phyloP scores from a whole-genome alignment of 2,113 vertebrate species.

The Poeciliopsis turrubarensis region DNA sequence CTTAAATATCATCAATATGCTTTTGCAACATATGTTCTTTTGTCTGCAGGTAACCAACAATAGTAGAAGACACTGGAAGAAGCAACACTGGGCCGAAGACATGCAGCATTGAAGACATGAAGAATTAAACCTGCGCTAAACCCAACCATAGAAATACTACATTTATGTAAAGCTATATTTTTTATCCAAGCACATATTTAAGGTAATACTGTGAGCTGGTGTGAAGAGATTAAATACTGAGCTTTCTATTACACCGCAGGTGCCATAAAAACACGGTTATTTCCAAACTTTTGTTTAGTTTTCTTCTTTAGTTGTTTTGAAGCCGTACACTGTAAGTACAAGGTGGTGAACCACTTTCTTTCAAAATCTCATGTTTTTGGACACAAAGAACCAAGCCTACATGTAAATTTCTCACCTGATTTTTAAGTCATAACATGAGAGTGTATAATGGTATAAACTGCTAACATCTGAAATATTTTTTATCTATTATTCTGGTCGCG shows the following conservation, averaged over 20 bases:
- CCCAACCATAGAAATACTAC: conserved; percentile 66
- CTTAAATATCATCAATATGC: no score
- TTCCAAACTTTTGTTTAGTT: conserved; percentile 64
- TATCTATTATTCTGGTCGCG: conserved; percentile 28
- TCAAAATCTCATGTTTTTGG: conserved; percentile 18
- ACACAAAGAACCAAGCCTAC: conserved; percentile 22
- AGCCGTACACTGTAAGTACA: conserved; percentile 37
- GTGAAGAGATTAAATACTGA: conserved; percentile 90
- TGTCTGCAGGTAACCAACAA: conserved; percentile 63
- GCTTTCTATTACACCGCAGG: conserved; percentile 96
- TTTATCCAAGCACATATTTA: conserved; percentile 93
- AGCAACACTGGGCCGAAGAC: conserved; percentile 47
- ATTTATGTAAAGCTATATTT: conserved; percentile 92
- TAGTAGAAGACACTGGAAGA: conserved; percentile 63
- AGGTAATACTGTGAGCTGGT: conserved; percentile 96
- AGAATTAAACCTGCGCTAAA: conserved; percentile 55
- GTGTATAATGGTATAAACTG: conserved; percentile 22
- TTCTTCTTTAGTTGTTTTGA: conserved; percentile 54
- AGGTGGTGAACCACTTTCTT: conserved; percentile 25
- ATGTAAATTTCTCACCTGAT: conserved; percentile 37
- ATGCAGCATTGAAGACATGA: conserved; percentile 45
- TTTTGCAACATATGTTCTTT: neutral
- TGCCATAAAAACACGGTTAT: conserved; percentile 91
- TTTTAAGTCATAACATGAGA: conserved; percentile 23
- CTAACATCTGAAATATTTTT: conserved; percentile 43